Base-by-base conservation (phyloP, 2,888 invertebrate species). In the Synergus gifuensis region DNA sequence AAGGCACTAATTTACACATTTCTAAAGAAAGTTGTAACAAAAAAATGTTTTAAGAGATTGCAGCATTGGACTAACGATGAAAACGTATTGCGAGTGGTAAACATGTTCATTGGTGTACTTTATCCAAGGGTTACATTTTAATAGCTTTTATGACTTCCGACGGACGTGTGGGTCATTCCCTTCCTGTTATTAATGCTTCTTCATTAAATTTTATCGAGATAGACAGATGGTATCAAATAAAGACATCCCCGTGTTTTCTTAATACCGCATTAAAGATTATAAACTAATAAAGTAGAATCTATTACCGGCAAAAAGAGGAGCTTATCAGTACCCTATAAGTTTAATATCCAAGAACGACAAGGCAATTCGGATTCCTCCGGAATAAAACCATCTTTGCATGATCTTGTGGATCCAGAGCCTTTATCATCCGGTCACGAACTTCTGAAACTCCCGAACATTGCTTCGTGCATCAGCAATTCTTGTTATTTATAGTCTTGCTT, bases 341-440 rank as follows among this genome's bases (percentile, higher is more conserved):
- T 54, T n/a, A 54, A n/a, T 54, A n/a, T 36, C 7, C 1, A 18
- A 44, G 4, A 66, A 5, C 16, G 8, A 28, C 66, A 42, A 40
- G 66, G 4, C 14, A 66, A 66, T 18, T 28, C 16, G 28, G 46
- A 22, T 22, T 69, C 28, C 16, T 49, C 14, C 14, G 28, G 46
- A 69, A 28, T 28, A 49, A 49, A 28, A 49, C 16, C 44, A 28
- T 49, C 28, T 22, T 66, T 66, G 46, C 28, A 40, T 22, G 40
- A 36, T 36, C 36, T 36, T 28, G 28, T 40, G 64, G 64, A 40
- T 64, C 40, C 40, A 28, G 28, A 12, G 28, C 16, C 46, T 69
- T 69, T 49, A 69, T 46, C 49, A 49, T 67, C 67, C 46, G 49
- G 69, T 69, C 69, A 69, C 69, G 69, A 69, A 69, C 46, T 69